Percentiles rank a stretch among this genome's conserved stretches.
Conservation (phyloP, 2,113 vertebrate genomes). For the Aegithalos caudatus region DNA sequence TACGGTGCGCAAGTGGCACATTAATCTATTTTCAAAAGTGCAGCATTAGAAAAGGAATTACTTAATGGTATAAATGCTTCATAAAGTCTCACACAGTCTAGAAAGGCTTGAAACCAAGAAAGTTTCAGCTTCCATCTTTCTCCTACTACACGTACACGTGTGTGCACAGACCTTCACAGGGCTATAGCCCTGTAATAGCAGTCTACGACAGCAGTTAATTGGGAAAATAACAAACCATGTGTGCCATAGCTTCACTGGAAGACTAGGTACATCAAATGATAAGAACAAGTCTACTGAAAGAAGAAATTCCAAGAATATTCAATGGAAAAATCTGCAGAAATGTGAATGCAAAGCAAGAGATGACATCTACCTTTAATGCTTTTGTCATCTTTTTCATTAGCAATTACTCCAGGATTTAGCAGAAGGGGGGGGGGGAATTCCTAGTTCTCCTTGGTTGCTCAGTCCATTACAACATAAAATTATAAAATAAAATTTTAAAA, state of each 20-base stretch:
- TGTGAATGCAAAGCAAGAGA: accelerated
- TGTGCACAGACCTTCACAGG: neutral
- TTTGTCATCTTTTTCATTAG: neutral
- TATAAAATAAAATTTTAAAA: neutral
- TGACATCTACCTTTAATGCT: neutral
- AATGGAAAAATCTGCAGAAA: neutral
- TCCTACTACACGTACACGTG: neutral
- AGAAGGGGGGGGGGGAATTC: neutral
- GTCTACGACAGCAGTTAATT: neutral
- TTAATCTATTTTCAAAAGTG: neutral
- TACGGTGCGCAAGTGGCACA: neutral
- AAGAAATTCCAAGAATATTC: neutral
- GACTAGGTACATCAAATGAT: neutral
- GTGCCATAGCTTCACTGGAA: neutral
- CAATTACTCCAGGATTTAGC: neutral
- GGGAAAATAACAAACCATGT: neutral
- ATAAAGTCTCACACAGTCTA: neutral
- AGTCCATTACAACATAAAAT: neutral
- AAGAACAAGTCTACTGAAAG: neutral
- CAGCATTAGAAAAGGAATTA: neutral
- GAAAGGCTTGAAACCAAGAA: neutral
- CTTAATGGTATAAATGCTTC: neutral
- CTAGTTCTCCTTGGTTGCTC: neutral
- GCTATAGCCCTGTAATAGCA: neutral
- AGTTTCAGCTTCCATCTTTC: neutral